Evolutionary conservation across 92 coral and sea anemone genomes (phyloP).

Genomic region (Hydrozoanthus gracilis): DNA sequence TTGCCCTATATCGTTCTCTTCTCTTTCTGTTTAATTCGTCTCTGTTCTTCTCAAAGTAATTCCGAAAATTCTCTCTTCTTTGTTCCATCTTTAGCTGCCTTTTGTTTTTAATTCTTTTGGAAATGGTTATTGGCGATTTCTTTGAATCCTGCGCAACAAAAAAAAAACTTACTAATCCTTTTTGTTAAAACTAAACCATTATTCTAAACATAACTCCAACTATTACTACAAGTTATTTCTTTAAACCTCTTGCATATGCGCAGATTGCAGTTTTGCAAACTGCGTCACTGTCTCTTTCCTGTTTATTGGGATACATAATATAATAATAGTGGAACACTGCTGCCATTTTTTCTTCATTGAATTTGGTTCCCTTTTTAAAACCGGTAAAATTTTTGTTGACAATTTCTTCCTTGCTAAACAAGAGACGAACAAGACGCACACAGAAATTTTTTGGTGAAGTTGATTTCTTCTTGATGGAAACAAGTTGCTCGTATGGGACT

Average conservation of each 20-base stretch:
- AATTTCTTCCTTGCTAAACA: constrained; percentile 3
- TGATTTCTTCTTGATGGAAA: background rate
- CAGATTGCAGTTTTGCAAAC: constrained; percentile 13
- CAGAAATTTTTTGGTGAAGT: constrained; percentile 11
- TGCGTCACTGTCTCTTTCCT: background rate
- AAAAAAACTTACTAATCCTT: background rate
- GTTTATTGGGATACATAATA: background rate
- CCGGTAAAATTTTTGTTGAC: constrained; percentile 12
- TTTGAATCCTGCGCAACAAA: background rate
- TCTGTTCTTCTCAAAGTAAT: constrained; percentile 3
- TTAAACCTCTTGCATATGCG: constrained; percentile 1
- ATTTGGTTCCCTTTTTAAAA: background rate
- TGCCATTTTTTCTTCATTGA: constrained; percentile 6
- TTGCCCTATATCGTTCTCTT: constrained; percentile 6
- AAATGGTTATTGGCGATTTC: background rate
- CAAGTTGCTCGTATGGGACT: background rate
- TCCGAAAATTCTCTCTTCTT: background rate
- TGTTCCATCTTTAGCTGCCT: background rate
- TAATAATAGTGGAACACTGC: background rate
- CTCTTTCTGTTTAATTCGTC: background rate
- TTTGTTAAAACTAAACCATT: background rate
- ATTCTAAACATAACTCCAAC: too few species aligned
- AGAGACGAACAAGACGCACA: constrained; percentile 6
- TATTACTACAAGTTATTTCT: background rate
- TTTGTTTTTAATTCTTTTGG: background rate